A percentile compares a stretch with the other conserved stretches of the same genome.
These are phyloP conservation scores for Ichneumon xanthorius DNA, from an alignment of 2,888 invertebrate species.

Conservation along the genomic window DNA sequence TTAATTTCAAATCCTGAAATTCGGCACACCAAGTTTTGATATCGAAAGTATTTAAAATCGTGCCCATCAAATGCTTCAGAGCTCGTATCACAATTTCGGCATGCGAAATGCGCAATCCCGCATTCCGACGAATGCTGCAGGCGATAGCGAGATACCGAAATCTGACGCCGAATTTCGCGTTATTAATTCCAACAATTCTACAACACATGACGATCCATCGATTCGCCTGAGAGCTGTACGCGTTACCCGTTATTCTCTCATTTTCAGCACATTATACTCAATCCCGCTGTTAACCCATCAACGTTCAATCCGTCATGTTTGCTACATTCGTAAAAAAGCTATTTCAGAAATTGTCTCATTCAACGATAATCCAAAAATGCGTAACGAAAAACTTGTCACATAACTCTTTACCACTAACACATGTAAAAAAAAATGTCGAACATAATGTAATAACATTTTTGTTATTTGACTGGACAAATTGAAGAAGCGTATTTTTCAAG, in stretches of 20 bases:
- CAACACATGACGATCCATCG: neutral
- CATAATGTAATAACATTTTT: too few relatives aligned
- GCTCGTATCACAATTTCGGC: neutral
- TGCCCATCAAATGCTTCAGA: neutral
- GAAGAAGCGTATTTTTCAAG: too few relatives aligned
- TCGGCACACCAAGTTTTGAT: neutral
- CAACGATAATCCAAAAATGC: neutral
- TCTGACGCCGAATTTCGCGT: neutral
- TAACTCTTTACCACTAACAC: too few relatives aligned
- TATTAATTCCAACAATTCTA: neutral
- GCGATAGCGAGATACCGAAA: conserved; percentile 3
- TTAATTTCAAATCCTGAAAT: neutral
- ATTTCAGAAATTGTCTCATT: neutral
- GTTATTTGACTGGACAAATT: too few relatives aligned
- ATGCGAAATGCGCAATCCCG: neutral
- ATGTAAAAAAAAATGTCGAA: too few relatives aligned
- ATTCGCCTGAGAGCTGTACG: neutral
- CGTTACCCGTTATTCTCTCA: neutral
- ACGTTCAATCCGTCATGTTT: neutral
- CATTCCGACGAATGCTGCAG: neutral
- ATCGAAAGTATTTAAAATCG: neutral
- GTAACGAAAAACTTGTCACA: neutral
- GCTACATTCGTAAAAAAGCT: neutral
- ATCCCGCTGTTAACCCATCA: neutral
- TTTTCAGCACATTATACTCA: neutral